Evolutionary conservation across 37 sponge, comb jelly and placozoan species (phyloP).

Genomic region (Axinella damicornis): DNA sequence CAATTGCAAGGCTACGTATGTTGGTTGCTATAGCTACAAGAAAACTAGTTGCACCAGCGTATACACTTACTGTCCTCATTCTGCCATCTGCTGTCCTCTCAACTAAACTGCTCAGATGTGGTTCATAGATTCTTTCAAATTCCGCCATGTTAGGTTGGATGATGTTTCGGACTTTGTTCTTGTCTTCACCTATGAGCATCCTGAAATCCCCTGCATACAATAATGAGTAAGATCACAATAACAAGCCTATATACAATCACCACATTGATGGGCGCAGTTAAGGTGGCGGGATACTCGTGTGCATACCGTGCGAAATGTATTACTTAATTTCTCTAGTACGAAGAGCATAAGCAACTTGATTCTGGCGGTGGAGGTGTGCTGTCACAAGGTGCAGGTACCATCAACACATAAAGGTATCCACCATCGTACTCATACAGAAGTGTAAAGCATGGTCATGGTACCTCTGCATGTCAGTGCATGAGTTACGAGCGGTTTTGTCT

Average conservation of each 20-base stretch:
- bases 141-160: constrained; percentile 61
- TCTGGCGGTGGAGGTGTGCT: too few species aligned
- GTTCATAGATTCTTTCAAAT: constrained; percentile 71
- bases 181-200: constrained; percentile 89
- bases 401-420: too few species aligned
- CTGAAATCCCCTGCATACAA: constrained; percentile 79
- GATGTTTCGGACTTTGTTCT: constrained; percentile 84
- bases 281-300: not conserved
- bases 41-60: not conserved
- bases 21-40: not conserved
- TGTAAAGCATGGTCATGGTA: too few species aligned
- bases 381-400: too few species aligned
- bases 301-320: too few species aligned
- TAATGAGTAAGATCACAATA: not conserved
- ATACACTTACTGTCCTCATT: not conserved
- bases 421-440: too few species aligned
- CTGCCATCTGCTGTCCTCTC: not conserved
- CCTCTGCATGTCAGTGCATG: too few species aligned
- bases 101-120: constrained; percentile 16
- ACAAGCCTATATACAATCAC: not conserved
- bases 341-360: too few species aligned
- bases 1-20: too few species aligned
- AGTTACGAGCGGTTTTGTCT: too few species aligned
- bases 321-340: too few species aligned
- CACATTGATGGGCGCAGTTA: not conserved